Evolutionary conservation across 1,140 invertebrate genomes (phyloP).

Genomic region (Drosophila neocordata): DNA sequence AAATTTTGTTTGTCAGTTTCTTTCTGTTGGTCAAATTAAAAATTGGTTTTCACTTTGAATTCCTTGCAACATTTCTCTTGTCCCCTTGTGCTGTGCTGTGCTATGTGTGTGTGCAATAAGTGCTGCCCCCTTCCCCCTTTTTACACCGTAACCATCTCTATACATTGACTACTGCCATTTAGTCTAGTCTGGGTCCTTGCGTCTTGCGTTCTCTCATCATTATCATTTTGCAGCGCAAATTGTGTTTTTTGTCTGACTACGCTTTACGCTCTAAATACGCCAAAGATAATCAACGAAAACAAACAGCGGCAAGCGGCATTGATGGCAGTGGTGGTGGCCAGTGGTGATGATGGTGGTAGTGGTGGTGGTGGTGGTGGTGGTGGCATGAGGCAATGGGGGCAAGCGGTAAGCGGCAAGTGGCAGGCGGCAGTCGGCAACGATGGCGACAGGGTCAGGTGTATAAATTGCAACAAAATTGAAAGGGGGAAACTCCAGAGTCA

Average conservation of each 20-base stretch:
- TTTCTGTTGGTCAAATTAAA: conserved; percentile 34
- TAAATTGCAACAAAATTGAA: conserved; percentile 55
- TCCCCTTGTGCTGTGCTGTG: not conserved
- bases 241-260: conserved; percentile 75
- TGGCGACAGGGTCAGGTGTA: conserved; percentile 75
- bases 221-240: conserved; percentile 26
- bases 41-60: conserved; percentile 54
- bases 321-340: not conserved
- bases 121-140: not conserved
- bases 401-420: conserved; percentile 30
- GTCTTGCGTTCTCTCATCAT: conserved; percentile 36
- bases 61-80: conserved; percentile 48
- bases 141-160: no score
- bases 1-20: not conserved
- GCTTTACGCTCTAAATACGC: conserved; percentile 82
- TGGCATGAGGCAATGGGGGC: conserved; percentile 5
- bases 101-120: not conserved
- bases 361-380: not conserved
- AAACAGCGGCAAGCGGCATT: conserved; percentile 53
- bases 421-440: conserved; percentile 23
- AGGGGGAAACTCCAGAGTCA: conserved; percentile 34
- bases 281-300: conserved; percentile 82
- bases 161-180: conserved; percentile 9
- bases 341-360: no score
- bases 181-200: conserved; percentile 27